A percentile compares a stretch with the other conserved stretches of the same genome.
Conservation (phyloP, 2,113 vertebrate genomes). For the Eptesicus fuscus region DNA sequence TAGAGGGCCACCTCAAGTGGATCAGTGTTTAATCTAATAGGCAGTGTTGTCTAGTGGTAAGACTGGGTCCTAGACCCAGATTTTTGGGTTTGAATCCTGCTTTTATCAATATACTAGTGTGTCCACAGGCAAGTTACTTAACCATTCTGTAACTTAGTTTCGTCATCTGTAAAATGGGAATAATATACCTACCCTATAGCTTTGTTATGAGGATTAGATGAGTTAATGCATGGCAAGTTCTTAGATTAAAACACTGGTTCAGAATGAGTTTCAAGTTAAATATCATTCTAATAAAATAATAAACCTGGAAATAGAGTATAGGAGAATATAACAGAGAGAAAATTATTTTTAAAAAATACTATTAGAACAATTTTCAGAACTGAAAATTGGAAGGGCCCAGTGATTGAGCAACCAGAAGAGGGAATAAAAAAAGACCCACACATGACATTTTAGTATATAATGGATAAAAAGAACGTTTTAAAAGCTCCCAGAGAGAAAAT, state of each 20-base stretch:
- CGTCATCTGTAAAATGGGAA: neutral
- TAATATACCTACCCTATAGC: neutral
- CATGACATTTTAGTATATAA: neutral
- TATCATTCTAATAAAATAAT: neutral
- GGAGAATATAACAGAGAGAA: neutral
- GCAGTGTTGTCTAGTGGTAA: neutral
- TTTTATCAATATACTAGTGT: neutral
- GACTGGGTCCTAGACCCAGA: neutral
- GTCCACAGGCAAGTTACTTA: neutral
- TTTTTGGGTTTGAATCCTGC: neutral
- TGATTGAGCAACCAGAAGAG: neutral
- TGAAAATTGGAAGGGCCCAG: neutral
- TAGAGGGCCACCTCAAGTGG: neutral
- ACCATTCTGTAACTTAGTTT: conserved; percentile 17
- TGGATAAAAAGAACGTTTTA: neutral
- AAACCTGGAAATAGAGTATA: neutral
- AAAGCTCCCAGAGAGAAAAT: conserved; percentile 14
- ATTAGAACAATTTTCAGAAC: neutral
- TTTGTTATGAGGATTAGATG: neutral
- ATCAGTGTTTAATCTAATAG: neutral
- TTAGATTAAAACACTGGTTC: conserved; percentile 35
- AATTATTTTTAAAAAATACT: neutral
- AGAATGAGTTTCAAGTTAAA: conserved; percentile 18
- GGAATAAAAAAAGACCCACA: neutral
- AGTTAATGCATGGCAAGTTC: neutral